A percentile compares a stretch with the other conserved stretches of the same genome.
Evolutionary conservation across 2,888 invertebrate genomes (phyloP).

Genomic region (Cephus nigrinus): DNA sequence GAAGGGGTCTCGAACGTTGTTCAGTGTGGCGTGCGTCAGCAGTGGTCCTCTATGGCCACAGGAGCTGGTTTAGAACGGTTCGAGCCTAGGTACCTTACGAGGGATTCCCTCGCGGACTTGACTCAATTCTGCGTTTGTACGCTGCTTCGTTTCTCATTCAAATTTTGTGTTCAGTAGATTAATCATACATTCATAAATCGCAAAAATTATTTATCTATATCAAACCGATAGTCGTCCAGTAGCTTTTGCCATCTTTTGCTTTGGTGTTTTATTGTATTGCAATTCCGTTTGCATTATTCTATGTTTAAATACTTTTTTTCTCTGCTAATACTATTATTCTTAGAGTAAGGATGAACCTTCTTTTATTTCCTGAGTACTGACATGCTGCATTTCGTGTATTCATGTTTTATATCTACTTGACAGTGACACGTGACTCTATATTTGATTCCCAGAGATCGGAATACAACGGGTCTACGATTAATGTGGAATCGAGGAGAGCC

Average conservation of each 20-base stretch:
- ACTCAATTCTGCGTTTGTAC: neutral
- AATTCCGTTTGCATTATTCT: slow-evolving; percentile 13
- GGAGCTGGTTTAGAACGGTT: slow-evolving; percentile 66
- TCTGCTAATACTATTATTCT: neutral
- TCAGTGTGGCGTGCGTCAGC: slow-evolving; percentile 76
- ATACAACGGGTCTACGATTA: slow-evolving; percentile 79
- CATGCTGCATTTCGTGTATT: neutral
- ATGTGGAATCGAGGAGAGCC: slow-evolving; percentile 83
- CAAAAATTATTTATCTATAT: neutral
- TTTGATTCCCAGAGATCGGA: slow-evolving; percentile 71
- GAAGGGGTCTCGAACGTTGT: slow-evolving; percentile 77
- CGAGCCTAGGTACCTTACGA: slow-evolving; percentile 72
- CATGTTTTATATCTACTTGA: neutral
- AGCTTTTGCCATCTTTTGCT: neutral
- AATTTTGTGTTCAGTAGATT: neutral
- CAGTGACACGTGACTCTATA: neutral
- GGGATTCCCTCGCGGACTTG: neutral
- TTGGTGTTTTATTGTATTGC: slow-evolving; percentile 12
- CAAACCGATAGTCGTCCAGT: neutral
- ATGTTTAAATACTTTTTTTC: neutral
- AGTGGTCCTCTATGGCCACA: slow-evolving; percentile 64
- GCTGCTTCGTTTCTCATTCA: neutral
- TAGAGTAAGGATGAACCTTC: neutral
- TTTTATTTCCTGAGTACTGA: neutral
- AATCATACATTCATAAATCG: neutral